These are phyloP conservation scores for Amyelois transitella DNA, from an alignment of 1,140 invertebrate genomes.

Conservation along the genomic window DNA sequence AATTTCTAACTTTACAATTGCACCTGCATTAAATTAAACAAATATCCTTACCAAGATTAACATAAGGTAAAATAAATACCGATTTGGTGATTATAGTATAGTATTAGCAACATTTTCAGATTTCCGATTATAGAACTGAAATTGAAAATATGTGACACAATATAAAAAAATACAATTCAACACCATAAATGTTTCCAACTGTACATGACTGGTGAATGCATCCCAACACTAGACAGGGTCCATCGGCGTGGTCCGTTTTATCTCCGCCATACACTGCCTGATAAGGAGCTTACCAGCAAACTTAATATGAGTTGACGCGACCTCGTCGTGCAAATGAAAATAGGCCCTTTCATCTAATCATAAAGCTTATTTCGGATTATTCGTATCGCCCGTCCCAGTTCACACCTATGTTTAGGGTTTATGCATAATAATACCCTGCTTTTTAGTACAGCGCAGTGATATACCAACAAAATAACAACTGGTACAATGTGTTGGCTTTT, in stretches of 20 bases:
- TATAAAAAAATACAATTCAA: too few species aligned
- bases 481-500: too few species aligned
- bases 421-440: constrained; percentile 42
- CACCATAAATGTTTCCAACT: neutral
- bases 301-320: constrained; percentile 54
- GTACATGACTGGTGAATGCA: constrained; percentile 35
- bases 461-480: neutral
- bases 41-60: too few species aligned
- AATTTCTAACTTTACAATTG: too few species aligned
- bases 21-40: too few species aligned
- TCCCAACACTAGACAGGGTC: constrained; percentile 30
- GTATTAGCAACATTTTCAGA: too few species aligned
- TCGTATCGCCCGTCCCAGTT: constrained; percentile 29
- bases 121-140: too few species aligned
- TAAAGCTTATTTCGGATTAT: constrained; percentile 37
- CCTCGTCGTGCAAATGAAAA: constrained; percentile 24
- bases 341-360: constrained; percentile 32
- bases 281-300: constrained; percentile 64
- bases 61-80: too few species aligned
- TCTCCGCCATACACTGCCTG: constrained; percentile 57
- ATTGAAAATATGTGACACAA: too few species aligned
- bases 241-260: constrained; percentile 51
- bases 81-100: too few species aligned
- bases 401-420: constrained; percentile 31
- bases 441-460: constrained; percentile 44